phyloP scores from a whole-genome alignment of 2,888 invertebrate species.

The Gymnoscelis rufifasciata region DNA sequence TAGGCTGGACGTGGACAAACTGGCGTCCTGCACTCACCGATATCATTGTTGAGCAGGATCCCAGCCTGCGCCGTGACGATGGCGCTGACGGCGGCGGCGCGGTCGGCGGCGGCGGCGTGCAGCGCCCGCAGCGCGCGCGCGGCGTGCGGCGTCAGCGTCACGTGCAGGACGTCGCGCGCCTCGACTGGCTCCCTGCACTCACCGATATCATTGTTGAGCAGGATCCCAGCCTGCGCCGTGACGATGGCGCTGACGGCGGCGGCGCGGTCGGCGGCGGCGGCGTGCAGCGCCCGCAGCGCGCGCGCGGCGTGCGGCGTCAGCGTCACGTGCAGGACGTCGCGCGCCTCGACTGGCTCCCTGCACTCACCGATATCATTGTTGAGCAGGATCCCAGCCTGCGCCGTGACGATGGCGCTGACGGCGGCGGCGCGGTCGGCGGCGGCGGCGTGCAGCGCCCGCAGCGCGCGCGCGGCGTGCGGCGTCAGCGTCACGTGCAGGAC shows the following conservation, averaged over 20 bases:
- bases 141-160: too few relatives aligned
- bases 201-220: constrained; percentile 82
- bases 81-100: constrained; percentile 60
- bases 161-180: too few relatives aligned
- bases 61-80: constrained; percentile 49
- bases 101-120: constrained; percentile 45
- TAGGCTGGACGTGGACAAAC: too few relatives aligned
- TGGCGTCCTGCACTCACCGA: constrained; percentile 52
- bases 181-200: background rate
- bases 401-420: constrained; percentile 54
- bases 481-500: too few relatives aligned
- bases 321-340: too few relatives aligned
- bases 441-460: too few relatives aligned
- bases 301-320: too few relatives aligned
- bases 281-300: too few relatives aligned
- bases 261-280: constrained; percentile 46
- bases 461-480: too few relatives aligned
- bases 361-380: constrained; percentile 81
- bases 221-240: constrained; percentile 43
- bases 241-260: constrained; percentile 63
- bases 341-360: background rate
- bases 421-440: constrained; percentile 56
- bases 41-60: constrained; percentile 80
- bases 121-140: too few relatives aligned
- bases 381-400: constrained; percentile 56